Conservation (phyloP, 2,797 vertebrate genomes). For the Chloroceryle amazona region DNA sequence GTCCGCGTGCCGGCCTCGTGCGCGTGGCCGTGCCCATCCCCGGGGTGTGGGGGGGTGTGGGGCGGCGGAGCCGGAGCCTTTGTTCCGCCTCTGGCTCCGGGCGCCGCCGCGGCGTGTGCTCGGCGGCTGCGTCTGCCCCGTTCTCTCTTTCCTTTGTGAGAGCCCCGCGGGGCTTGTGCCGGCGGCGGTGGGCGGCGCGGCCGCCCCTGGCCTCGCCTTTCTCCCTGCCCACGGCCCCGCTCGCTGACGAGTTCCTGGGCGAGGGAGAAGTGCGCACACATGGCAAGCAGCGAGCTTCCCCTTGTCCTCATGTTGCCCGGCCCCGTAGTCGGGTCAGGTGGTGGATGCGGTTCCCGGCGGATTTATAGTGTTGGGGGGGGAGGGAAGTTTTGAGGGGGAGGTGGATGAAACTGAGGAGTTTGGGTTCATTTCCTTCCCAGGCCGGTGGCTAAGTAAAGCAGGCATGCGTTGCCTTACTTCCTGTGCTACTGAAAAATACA, state of each 20-base stretch:
- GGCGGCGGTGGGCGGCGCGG: slow-evolving; percentile 4
- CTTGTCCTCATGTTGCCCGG: neutral
- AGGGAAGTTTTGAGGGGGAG: neutral
- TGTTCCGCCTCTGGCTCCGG: neutral
- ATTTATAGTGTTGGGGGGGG: rapidly evolving
- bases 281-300: slow-evolving; percentile 8
- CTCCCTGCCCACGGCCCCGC: neutral
- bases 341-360: neutral
- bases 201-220: neutral
- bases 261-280: slow-evolving; percentile 43
- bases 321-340: neutral
- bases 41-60: no score
- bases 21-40: neutral
- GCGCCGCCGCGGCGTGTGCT: neutral
- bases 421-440: slow-evolving; percentile 3
- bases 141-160: neutral
- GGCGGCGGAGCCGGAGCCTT: neutral
- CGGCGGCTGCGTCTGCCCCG: neutral
- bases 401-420: neutral
- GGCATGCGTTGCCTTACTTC: slow-evolving; percentile 52
- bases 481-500: slow-evolving; percentile 42
- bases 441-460: neutral
- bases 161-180: neutral
- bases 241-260: slow-evolving; percentile 41
- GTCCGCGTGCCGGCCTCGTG: neutral